Conservation (phyloP, 2,888 invertebrate species). For the Mythimna lalbum region DNA sequence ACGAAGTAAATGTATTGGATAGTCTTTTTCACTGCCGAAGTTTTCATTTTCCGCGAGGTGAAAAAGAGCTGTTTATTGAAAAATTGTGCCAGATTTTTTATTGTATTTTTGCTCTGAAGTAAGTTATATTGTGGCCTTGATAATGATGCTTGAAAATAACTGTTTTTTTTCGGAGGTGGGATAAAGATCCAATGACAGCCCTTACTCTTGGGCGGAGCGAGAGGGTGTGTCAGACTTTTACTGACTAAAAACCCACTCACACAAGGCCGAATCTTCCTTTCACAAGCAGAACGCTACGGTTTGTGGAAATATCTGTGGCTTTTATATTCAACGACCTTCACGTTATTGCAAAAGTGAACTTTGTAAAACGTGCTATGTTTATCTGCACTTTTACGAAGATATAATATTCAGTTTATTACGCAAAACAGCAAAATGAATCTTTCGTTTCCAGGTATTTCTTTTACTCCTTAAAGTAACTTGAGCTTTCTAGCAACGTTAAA, state of each 20-base stretch:
- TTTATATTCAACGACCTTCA: not conserved
- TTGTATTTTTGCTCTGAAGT: too few species aligned
- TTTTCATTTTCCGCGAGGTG: slow-evolving; percentile 28
- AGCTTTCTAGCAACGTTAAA: slow-evolving; percentile 15
- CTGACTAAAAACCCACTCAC: too few species aligned
- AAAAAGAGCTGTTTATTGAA: slow-evolving; percentile 34
- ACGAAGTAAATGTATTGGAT: slow-evolving; percentile 51
- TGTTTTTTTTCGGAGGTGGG: too few species aligned
- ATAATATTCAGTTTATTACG: not conserved
- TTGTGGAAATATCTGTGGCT: not conserved
- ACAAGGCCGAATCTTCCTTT: too few species aligned
- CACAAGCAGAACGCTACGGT: too few species aligned
- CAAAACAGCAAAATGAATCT: not conserved
- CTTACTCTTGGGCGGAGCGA: too few species aligned
- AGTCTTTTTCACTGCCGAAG: slow-evolving; percentile 35
- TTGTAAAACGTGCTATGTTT: too few species aligned
- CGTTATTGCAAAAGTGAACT: not conserved
- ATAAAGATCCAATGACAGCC: too few species aligned
- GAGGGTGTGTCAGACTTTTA: too few species aligned
- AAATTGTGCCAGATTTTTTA: not conserved
- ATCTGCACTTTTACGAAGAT: too few species aligned
- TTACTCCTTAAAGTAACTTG: not conserved
- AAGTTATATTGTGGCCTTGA: too few species aligned
- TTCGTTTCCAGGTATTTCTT: not conserved
- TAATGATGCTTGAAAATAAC: not conserved